These are phyloP conservation scores for Aphodius granarius DNA, from an alignment of 2,888 invertebrate species.

Conservation along the genomic window DNA sequence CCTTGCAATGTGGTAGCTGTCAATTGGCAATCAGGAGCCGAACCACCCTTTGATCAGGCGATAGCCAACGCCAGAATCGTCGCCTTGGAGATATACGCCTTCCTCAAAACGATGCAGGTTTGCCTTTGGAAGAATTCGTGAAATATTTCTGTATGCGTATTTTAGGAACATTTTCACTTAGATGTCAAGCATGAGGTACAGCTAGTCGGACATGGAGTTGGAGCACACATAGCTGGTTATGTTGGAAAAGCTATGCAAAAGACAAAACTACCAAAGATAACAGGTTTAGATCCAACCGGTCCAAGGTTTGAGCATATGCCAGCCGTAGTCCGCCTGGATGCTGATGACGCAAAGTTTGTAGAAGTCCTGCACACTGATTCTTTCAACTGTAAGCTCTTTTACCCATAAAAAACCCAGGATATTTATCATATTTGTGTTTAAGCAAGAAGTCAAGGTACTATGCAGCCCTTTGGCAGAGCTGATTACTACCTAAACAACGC, in stretches of 20 bases:
- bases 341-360: conserved; percentile 59
- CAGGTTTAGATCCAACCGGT: conserved; percentile 62
- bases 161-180: conserved; percentile 32
- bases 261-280: conserved; percentile 40
- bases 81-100: conserved; percentile 54
- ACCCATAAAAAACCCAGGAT: neutral
- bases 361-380: conserved; percentile 63
- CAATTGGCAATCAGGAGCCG: conserved; percentile 58
- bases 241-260: conserved; percentile 49
- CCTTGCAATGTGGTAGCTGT: conserved; percentile 55
- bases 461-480: conserved; percentile 47
- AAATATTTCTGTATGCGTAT: conserved; percentile 8
- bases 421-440: conserved; percentile 22
- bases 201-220: conserved; percentile 57
- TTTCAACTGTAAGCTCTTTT: conserved; percentile 38
- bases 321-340: conserved; percentile 56
- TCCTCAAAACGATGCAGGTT: conserved; percentile 53
- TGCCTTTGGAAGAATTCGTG: conserved; percentile 19
- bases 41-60: conserved; percentile 60
- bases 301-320: conserved; percentile 60
- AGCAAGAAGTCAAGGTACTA: conserved; percentile 50
- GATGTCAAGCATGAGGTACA: conserved; percentile 46
- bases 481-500: conserved; percentile 53
- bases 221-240: conserved; percentile 59
- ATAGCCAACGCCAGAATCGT: conserved; percentile 62